Evolutionary conservation across 2,888 invertebrate genomes (phyloP).

Genomic region (Pristionchus maxplancki): DNA sequence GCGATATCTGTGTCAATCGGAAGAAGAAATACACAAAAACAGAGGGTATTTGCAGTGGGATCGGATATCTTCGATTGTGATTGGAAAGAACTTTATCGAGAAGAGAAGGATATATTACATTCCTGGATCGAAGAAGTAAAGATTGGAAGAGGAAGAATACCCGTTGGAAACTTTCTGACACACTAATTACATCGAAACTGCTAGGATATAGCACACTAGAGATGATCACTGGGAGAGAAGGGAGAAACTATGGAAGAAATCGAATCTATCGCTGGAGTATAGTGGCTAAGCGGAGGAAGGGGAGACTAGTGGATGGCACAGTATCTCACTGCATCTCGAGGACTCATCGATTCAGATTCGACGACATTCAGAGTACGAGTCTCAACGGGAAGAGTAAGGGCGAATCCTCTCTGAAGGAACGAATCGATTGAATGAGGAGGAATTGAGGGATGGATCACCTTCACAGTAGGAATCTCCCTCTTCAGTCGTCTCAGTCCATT

Average conservation of each 20-base stretch:
- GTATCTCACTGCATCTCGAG: constrained; percentile 68
- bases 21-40: constrained; percentile 42
- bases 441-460: neutral
- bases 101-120: neutral
- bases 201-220: neutral
- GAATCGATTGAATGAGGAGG: neutral
- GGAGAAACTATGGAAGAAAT: neutral
- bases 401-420: constrained; percentile 15
- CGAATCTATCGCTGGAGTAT: constrained; percentile 14
- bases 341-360: constrained; percentile 71
- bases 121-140: constrained; percentile 21
- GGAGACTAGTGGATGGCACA: constrained; percentile 66
- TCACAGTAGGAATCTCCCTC: neutral
- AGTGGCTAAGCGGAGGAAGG: neutral
- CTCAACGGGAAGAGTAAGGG: constrained; percentile 20
- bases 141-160: neutral
- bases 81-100: neutral
- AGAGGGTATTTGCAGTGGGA: neutral
- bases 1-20: constrained; percentile 2
- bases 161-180: neutral
- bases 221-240: neutral
- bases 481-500: constrained; percentile 31
- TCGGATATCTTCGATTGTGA: neutral
- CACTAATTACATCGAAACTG: constrained; percentile 13
- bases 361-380: constrained; percentile 70